Conservation (phyloP, 2,888 invertebrate genomes). For the Aspidiotus rigidus region DNA sequence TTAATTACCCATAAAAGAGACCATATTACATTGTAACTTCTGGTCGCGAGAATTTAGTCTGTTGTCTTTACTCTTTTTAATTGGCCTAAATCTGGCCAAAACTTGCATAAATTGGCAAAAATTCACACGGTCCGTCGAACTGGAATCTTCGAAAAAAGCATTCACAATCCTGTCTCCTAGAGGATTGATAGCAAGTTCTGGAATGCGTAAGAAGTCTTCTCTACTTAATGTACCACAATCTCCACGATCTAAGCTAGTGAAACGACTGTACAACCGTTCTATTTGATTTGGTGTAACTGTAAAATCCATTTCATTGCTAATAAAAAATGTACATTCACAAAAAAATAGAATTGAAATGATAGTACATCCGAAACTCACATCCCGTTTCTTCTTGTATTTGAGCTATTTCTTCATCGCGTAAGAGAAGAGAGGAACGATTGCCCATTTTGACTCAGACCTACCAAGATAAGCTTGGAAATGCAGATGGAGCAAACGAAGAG, state of each 20-base stretch:
- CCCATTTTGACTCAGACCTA: slow-evolving; percentile 58
- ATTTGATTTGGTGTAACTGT: slow-evolving; percentile 97
- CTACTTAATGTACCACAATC: slow-evolving; percentile 89
- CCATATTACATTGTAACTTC: slow-evolving; percentile 72
- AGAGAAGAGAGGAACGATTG: slow-evolving; percentile 82
- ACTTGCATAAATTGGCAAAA: slow-evolving; percentile 96
- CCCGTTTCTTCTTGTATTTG: slow-evolving; percentile 96
- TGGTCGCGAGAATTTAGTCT: slow-evolving; percentile 86
- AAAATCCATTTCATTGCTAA: slow-evolving; percentile 34
- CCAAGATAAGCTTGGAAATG: too few relatives aligned
- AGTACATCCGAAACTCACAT: slow-evolving; percentile 58
- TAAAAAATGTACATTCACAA: too few relatives aligned
- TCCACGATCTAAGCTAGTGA: slow-evolving; percentile 91
- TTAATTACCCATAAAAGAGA: too few relatives aligned
- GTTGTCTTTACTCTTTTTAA: slow-evolving; percentile 80
- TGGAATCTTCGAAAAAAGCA: slow-evolving; percentile 88
- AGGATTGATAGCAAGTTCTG: slow-evolving; percentile 97
- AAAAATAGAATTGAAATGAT: too few relatives aligned
- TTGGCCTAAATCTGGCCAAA: slow-evolving; percentile 87
- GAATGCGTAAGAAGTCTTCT: slow-evolving; percentile 94
- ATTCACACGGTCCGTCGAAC: slow-evolving; percentile 77
- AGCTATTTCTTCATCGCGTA: slow-evolving; percentile 91
- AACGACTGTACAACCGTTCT: slow-evolving; percentile 90
- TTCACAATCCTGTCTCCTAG: slow-evolving; percentile 96
- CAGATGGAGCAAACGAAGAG: too few relatives aligned